Evolutionary conservation across 2,888 invertebrate genomes (phyloP).

Genomic region (Caenorhabditis drosophilae): DNA sequence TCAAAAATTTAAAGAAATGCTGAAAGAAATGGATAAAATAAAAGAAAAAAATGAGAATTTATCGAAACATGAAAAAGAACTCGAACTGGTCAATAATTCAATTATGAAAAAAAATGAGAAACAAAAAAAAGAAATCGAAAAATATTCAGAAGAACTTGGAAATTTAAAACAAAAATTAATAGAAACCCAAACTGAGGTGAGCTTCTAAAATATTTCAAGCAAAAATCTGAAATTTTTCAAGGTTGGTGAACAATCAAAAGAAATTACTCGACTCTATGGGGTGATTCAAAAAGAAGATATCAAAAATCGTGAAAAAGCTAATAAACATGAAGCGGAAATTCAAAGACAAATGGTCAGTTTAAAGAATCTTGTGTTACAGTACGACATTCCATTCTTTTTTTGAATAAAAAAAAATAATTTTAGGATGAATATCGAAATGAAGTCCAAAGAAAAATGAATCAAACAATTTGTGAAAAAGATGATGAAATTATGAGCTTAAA

Average conservation of each 20-base stretch:
- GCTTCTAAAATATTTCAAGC: background rate
- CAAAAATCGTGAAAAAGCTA: slow-evolving; percentile 4
- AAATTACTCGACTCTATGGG: slow-evolving; percentile 10
- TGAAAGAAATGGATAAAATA: background rate
- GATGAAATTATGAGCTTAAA: slow-evolving; percentile 4
- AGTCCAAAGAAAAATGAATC: background rate
- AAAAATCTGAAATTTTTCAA: too few species aligned
- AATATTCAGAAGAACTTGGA: slow-evolving; percentile 10
- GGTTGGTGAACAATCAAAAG: slow-evolving; percentile 12
- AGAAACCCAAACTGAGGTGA: slow-evolving; percentile 8
- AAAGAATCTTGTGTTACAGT: too few species aligned
- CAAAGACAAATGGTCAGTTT: background rate
- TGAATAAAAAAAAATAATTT: too few species aligned
- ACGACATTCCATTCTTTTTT: too few species aligned
- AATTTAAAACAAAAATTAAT: slow-evolving; percentile 1
- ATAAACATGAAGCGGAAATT: slow-evolving; percentile 1
- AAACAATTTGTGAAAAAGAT: background rate
- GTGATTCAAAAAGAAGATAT: slow-evolving; percentile 13
- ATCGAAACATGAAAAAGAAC: background rate
- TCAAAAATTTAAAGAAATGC: slow-evolving; percentile 4
- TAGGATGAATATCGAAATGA: slow-evolving; percentile 2
- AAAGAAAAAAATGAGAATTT: slow-evolving; percentile 7
- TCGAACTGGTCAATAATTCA: too few species aligned
- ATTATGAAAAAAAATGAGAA: slow-evolving; percentile 5
- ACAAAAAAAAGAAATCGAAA: slow-evolving; percentile 6